Conservation (phyloP, 2,797 vertebrate species). For the Chelmon rostratus region DNA sequence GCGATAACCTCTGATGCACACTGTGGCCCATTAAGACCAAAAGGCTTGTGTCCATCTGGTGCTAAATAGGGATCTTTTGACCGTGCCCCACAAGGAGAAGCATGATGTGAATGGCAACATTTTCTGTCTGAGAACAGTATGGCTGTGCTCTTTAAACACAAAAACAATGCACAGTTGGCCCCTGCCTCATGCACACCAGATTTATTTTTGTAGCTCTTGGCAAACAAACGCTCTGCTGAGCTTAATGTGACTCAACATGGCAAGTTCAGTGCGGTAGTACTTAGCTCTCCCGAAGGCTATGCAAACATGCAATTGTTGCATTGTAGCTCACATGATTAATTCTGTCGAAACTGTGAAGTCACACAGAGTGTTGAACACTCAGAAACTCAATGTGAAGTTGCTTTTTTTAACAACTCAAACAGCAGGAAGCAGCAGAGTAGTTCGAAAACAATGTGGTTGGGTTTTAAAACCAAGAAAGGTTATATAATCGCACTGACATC, state of each 20-base stretch:
- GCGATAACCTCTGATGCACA: conserved; percentile 19
- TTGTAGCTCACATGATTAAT: conserved; percentile 38
- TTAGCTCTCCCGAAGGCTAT: conserved; percentile 49
- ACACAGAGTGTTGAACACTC: neutral
- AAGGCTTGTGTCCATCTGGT: conserved; percentile 53
- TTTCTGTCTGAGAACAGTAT: neutral
- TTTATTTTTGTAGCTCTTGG: conserved; percentile 66
- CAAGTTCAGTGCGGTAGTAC: conserved; percentile 58
- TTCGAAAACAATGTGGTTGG: neutral
- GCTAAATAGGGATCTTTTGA: conserved; percentile 37
- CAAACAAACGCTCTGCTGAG: conserved; percentile 53
- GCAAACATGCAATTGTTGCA: conserved; percentile 55
- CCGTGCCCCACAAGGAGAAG: conserved; percentile 3
- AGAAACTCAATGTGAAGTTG: neutral
- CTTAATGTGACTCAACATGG: conserved; percentile 63
- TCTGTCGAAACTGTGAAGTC: conserved; percentile 25
- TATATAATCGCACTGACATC: conserved; percentile 22
- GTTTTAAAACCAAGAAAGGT: conserved; percentile 4
- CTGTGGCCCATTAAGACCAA: conserved; percentile 35
- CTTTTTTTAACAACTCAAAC: conserved; percentile 8
- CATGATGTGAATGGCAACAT: conserved; percentile 8
- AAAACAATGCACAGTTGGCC: conserved; percentile 44
- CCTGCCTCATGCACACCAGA: conserved; percentile 39
- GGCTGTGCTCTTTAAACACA: conserved; percentile 45
- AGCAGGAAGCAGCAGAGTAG: neutral